phyloP scores from a whole-genome alignment of 2,888 invertebrate genomes.

The Ophioninae sp. region DNA sequence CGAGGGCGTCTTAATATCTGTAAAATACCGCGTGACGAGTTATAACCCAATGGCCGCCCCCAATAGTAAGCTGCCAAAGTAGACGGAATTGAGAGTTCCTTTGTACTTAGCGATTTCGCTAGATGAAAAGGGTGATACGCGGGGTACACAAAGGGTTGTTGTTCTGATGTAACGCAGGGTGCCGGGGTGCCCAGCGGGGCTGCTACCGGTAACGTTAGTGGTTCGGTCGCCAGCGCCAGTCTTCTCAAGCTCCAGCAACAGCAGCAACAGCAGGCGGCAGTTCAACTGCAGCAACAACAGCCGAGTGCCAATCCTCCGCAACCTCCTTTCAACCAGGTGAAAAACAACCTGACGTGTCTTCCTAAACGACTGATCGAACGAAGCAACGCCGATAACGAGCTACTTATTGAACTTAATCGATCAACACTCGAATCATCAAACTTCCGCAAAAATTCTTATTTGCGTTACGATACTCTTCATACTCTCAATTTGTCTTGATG shows the following conservation, averaged over 20 bases:
- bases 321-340: slow-evolving; percentile 80
- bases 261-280: slow-evolving; percentile 74
- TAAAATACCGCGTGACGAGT: neutral
- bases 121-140: neutral
- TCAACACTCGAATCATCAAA: slow-evolving; percentile 22
- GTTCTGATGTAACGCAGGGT: slow-evolving; percentile 77
- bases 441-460: neutral
- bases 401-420: neutral
- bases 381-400: neutral
- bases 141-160: slow-evolving; percentile 51
- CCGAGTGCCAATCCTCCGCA: slow-evolving; percentile 78
- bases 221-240: slow-evolving; percentile 79
- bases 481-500: neutral
- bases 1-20: neutral
- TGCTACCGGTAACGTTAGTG: slow-evolving; percentile 77
- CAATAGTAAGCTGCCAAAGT: neutral
- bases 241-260: slow-evolving; percentile 79
- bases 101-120: slow-evolving; percentile 33
- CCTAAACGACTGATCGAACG: slow-evolving; percentile 29
- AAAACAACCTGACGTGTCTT: slow-evolving; percentile 67
- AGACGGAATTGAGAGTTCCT: neutral
- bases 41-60: too few relatives aligned
- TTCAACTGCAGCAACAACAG: slow-evolving; percentile 77
- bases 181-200: slow-evolving; percentile 79
- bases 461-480: neutral